Evolutionary conservation across 2,888 invertebrate species (phyloP).

Genomic region (Catotricha subobsoleta): DNA sequence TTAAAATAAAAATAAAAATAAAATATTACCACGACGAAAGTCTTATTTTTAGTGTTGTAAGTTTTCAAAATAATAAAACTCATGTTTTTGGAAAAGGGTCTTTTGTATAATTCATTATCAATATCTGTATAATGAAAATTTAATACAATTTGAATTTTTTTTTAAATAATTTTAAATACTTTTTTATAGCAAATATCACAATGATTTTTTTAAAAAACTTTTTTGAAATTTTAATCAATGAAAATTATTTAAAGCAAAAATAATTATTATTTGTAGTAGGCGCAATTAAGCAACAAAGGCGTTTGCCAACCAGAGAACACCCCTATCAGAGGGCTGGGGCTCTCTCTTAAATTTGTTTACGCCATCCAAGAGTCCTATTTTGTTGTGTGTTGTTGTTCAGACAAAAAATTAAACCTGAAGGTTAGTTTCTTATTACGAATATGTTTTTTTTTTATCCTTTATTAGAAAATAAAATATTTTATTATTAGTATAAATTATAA

Average conservation of each 20-base stretch:
- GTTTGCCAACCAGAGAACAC: conserved; percentile 76
- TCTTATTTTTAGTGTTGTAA: no score
- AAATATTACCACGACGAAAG: no score
- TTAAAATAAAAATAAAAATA: no score
- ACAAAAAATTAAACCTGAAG: conserved; percentile 1
- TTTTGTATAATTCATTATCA: no score
- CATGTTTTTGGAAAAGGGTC: no score
- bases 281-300: conserved; percentile 51
- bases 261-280: conserved; percentile 21
- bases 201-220: background rate
- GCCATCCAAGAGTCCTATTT: conserved; percentile 5
- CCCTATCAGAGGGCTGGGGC: conserved; percentile 94
- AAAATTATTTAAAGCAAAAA: conserved; percentile 5
- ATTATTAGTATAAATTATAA: no score
- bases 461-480: no score
- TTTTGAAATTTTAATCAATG: background rate
- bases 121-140: no score
- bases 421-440: conserved; percentile 2
- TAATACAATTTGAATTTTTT: no score
- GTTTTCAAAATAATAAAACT: no score
- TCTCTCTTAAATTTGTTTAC: conserved; percentile 37
- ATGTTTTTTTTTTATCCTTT: background rate
- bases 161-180: no score
- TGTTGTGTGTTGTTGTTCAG: conserved; percentile 7
- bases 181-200: no score